Conservation (phyloP, 1,140 invertebrate species). For the Conopomorpha cramerella region DNA sequence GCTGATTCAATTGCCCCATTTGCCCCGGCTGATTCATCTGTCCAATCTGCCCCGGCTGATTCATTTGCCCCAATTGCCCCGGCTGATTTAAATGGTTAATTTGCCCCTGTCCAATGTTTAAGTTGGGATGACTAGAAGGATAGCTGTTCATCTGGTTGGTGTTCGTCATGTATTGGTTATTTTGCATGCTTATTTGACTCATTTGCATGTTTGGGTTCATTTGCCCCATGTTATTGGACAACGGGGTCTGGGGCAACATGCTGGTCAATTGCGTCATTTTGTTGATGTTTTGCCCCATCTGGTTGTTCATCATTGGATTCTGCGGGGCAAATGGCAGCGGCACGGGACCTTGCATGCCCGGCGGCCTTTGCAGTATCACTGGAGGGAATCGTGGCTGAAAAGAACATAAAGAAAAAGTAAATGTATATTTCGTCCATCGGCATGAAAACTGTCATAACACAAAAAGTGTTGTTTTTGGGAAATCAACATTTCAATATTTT, state of each 20-base stretch:
- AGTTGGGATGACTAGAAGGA: neutral
- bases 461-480: too few relatives aligned
- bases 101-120: neutral
- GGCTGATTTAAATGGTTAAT: slow-evolving; percentile 8
- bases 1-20: slow-evolving; percentile 14
- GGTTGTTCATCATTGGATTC: slow-evolving; percentile 26
- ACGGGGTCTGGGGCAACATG: slow-evolving; percentile 11
- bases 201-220: slow-evolving; percentile 7
- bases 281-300: slow-evolving; percentile 16
- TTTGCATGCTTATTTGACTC: slow-evolving; percentile 7
- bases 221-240: slow-evolving; percentile 8
- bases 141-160: slow-evolving; percentile 14
- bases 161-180: slow-evolving; percentile 18
- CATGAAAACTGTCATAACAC: too few relatives aligned
- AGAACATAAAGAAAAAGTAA: slow-evolving; percentile 5
- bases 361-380: slow-evolving; percentile 42
- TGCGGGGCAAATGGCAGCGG: slow-evolving; percentile 38
- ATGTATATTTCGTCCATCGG: too few relatives aligned
- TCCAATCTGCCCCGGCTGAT: slow-evolving; percentile 17
- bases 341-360: slow-evolving; percentile 37
- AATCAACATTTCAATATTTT: too few relatives aligned
- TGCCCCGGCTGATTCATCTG: too few relatives aligned
- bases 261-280: slow-evolving; percentile 19
- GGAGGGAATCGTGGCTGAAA: slow-evolving; percentile 43
- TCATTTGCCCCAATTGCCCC: slow-evolving; percentile 14